Evolutionary conservation across 1,140 invertebrate species (phyloP), one percentile per base, ranked within the genome.

Genomic region (Glossosoma conforme): DNA sequence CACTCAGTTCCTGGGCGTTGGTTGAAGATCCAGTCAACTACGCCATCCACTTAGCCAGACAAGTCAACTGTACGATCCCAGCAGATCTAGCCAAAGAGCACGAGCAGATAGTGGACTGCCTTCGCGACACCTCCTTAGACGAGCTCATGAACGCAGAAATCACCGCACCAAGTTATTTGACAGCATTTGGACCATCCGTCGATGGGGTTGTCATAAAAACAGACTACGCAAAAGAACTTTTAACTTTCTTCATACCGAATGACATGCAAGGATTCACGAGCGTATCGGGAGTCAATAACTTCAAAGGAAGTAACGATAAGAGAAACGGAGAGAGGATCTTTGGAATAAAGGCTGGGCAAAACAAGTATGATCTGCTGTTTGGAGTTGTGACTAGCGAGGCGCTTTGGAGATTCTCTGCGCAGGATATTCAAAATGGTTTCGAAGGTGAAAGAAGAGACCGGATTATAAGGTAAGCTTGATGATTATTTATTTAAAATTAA

Each of bases 1-100:
- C 94, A 0, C 72, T 97, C 9, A 91, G 89, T 35, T 91, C 88
- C 0, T 98, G 91, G 95, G 93, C 93, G 0, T 74, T 95, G 30
- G 90, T 95, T 1, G 86, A 91, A 60, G 89, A 96, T 68, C 91
- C 93, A 0, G 83, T 88, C 0, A 81, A 83, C 45, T 94, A 89
- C 65, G 90, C 93, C 4, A 70, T 88, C 14, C 84, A 89, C 65
- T 70, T 98, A 36, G 91, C 91, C 1, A 81, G 80, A 50, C 83
- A 85, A 36, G 80, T 93, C 6, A 95, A 96, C 66, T 98, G 93
- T 64, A 81, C 85, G 1, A 78, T 90, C 43, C 86, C 87, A 0
- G 83, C 87, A 33, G 85, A 90, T 59, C 70, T 89, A 6, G 76
- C 82, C 6, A 83, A 84, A 60, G 82, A 90, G 64, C 85, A 89